These are phyloP conservation scores for Zoanthus sansibaricus DNA, from an alignment of 92 coral and sea anemone genomes.

Conservation along the genomic window DNA sequence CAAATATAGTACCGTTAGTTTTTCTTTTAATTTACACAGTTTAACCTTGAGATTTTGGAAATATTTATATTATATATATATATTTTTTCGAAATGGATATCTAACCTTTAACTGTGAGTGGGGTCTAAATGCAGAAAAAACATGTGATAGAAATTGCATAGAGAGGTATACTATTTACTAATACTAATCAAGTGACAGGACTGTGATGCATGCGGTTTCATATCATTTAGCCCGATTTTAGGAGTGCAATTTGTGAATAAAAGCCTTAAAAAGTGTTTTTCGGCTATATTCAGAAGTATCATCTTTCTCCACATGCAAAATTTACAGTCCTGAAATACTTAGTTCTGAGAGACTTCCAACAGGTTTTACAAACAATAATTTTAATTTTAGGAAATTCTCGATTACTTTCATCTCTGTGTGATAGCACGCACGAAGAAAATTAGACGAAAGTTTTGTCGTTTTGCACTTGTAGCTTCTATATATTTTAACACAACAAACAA, in stretches of 20 bases:
- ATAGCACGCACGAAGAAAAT: not conserved
- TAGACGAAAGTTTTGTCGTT: not conserved
- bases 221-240: not conserved
- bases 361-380: not conserved
- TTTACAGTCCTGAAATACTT: not conserved
- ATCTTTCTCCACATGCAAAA: not conserved
- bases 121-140: not conserved
- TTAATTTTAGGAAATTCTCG: not conserved
- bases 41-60: not conserved
- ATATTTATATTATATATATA: not conserved
- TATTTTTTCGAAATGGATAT: not conserved
- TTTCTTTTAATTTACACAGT: not conserved
- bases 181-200: not conserved
- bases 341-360: not conserved
- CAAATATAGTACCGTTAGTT: not conserved
- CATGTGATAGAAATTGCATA: not conserved
- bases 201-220: not conserved
- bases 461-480: not conserved
- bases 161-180: not conserved
- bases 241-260: not conserved
- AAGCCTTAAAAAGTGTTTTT: not conserved
- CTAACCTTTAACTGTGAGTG: not conserved
- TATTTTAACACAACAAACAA: too few species aligned
- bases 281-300: not conserved
- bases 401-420: constrained; percentile 30